Evolutionary conservation across 2,797 vertebrate genomes (phyloP).

Genomic region (Gymnodraco acuticeps): DNA sequence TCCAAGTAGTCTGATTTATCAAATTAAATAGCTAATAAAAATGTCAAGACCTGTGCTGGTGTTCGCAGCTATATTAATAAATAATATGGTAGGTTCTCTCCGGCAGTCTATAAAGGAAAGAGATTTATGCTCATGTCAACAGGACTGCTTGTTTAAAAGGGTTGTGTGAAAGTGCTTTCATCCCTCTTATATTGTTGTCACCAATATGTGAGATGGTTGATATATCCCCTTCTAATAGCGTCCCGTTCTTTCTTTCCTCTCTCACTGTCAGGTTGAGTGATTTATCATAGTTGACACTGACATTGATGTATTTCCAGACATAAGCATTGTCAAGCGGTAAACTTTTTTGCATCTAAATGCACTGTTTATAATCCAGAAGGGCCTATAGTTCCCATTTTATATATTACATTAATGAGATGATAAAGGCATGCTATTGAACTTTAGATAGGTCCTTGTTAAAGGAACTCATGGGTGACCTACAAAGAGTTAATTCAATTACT

Average conservation of each 20-base stretch:
- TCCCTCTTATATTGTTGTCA: constrained; percentile 33
- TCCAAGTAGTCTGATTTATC: constrained; percentile 32
- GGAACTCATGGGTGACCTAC: constrained; percentile 39
- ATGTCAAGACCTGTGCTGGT: constrained; percentile 26
- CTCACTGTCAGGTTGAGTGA: constrained; percentile 37
- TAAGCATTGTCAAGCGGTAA: not conserved
- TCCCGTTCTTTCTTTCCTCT: constrained; percentile 1
- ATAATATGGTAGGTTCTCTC: constrained; percentile 18
- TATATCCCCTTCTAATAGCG: constrained; percentile 2
- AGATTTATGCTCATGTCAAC: constrained; percentile 52
- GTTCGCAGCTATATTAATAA: constrained; percentile 23
- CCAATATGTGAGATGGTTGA: constrained; percentile 33
- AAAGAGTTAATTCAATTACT: constrained; percentile 66
- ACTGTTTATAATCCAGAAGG: constrained; percentile 14
- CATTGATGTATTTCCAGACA: constrained; percentile 32
- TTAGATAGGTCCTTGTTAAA: constrained; percentile 21
- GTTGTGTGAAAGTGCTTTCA: constrained; percentile 31
- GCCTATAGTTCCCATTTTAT: constrained; percentile 6
- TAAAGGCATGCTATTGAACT: constrained; percentile 27
- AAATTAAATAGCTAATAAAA: constrained; percentile 52
- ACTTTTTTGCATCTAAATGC: constrained; percentile 20
- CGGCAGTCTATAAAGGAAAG: constrained; percentile 33
- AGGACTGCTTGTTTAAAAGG: constrained; percentile 41
- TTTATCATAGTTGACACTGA: constrained; percentile 10
- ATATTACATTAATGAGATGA: not conserved